Base-by-base conservation (phyloP, 64 coral and sea anemone species). In the Porites lutea region DNA sequence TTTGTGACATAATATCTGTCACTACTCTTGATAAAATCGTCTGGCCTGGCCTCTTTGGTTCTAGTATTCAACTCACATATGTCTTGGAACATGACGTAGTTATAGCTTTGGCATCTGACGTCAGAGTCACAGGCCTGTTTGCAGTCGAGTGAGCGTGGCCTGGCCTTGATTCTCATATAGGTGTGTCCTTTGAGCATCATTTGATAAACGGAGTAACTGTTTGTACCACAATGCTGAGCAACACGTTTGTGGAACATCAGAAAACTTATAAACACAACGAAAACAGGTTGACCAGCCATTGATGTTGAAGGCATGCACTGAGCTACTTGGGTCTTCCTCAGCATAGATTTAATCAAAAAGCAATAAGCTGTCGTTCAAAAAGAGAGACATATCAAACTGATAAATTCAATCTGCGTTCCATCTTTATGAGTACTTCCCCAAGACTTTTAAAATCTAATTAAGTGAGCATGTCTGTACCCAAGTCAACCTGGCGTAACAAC, bases 1-100 rank as follows among this genome's bases (percentile, higher is more conserved):
- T 75, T 75, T 47, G 14, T 74, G 20, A 75, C 45, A 44, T 52
- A 75, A 19, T 75, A 75, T 75, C 73, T 75, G 73, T 52, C 48
- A 27, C 14, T 75, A 18, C 50, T 27, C 48, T 14, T n/a, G 48
- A 75, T 47, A 7, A 75, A 75, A 14, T 75, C 73, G 4, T 75
- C 73, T 51, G 73, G 73, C 0, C 73, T 75, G 73, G 27, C 27
- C 27, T 37, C 27, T 37, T 37, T 37, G 27, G 27, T 37, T 37
- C 27, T 37, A 1, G 27, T 75, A 51, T 75, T 75, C 15, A 75
- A 75, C 73, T 75, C 73, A 50, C 73, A 75, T 51, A 75, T 50
- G 13, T 75, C 73, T 50, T 16, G 13, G 3, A 75, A 75, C 46
- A 75, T 75, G 73, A 75, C 73, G 23, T 13, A 43, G 22, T 72